These are phyloP conservation scores for Agonopterix heracliana DNA, from an alignment of 2,888 invertebrate species.

Conservation along the genomic window DNA sequence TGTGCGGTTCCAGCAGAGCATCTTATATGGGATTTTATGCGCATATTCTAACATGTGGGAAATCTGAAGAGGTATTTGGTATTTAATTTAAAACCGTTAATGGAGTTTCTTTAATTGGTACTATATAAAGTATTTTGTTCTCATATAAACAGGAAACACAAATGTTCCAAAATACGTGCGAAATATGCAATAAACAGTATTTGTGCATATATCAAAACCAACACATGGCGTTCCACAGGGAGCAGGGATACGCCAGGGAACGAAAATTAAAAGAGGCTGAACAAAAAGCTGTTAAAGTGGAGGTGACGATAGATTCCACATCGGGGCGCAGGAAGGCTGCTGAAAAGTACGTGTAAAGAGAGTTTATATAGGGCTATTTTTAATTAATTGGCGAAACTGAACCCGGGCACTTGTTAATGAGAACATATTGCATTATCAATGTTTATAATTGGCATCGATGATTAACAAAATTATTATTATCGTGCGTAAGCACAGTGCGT, in stretches of 20 bases:
- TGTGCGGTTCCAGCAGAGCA: constrained; percentile 66
- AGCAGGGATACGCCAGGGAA: constrained; percentile 32
- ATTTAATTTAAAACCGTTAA: neutral
- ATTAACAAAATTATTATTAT: too few relatives aligned
- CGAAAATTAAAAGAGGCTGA: constrained; percentile 23
- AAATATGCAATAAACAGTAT: constrained; percentile 66
- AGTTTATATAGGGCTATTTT: too few relatives aligned
- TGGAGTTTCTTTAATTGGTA: neutral
- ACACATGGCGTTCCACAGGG: constrained; percentile 70
- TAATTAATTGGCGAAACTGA: too few relatives aligned
- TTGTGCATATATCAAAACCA: constrained; percentile 75
- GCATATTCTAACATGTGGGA: constrained; percentile 78
- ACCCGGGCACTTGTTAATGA: too few relatives aligned
- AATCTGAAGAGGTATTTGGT: constrained; percentile 65
- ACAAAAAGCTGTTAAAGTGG: constrained; percentile 4
- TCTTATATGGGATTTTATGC: constrained; percentile 78
- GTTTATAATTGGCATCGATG: too few relatives aligned
- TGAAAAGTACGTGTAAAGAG: constrained; percentile 38
- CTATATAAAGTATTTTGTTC: neutral
- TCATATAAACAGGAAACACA: constrained; percentile 52
- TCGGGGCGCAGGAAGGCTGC: constrained; percentile 46
- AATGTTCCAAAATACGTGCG: constrained; percentile 64
- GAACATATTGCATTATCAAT: too few relatives aligned
- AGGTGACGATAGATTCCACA: constrained; percentile 4
- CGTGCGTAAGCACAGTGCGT: too few relatives aligned